Evolutionary conservation across 2,113 vertebrate genomes (phyloP).

Genomic region (Carollia perspicillata): DNA sequence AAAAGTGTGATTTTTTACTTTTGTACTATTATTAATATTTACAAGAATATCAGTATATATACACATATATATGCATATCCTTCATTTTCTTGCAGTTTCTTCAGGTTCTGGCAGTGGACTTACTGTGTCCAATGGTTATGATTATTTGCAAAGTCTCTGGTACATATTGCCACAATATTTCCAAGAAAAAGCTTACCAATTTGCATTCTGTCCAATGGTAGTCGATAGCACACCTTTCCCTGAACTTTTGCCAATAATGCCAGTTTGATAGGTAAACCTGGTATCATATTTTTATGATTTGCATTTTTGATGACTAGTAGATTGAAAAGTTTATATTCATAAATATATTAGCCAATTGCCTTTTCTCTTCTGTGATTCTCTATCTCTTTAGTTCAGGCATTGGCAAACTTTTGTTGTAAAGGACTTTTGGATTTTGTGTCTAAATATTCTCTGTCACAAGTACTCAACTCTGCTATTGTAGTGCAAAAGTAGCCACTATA

Average conservation of each 20-base stretch:
- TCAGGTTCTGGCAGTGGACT: not conserved
- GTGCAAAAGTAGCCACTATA: not conserved
- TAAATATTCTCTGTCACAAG: not conserved
- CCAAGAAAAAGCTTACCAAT: not conserved
- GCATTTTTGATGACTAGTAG: not conserved
- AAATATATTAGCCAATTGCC: not conserved
- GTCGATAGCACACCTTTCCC: not conserved
- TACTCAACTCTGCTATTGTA: not conserved
- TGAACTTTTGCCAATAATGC: not conserved
- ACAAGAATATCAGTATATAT: not conserved
- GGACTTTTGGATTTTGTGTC: not conserved
- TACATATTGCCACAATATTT: not conserved
- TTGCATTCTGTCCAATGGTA: not conserved
- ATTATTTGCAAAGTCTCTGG: not conserved
- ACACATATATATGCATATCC: not conserved
- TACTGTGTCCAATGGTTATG: not conserved
- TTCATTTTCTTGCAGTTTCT: not conserved
- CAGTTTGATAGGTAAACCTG: not conserved
- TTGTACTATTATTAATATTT: not conserved
- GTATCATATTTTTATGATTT: not conserved
- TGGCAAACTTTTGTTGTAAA: not conserved
- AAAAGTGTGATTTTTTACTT: not conserved
- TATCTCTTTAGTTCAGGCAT: not conserved
- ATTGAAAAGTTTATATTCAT: not conserved
- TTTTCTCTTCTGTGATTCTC: not conserved